Percentiles rank a stretch among this genome's conserved stretches.
Conservation (phyloP, 2,888 invertebrate species). For the Morpho deidamia region DNA sequence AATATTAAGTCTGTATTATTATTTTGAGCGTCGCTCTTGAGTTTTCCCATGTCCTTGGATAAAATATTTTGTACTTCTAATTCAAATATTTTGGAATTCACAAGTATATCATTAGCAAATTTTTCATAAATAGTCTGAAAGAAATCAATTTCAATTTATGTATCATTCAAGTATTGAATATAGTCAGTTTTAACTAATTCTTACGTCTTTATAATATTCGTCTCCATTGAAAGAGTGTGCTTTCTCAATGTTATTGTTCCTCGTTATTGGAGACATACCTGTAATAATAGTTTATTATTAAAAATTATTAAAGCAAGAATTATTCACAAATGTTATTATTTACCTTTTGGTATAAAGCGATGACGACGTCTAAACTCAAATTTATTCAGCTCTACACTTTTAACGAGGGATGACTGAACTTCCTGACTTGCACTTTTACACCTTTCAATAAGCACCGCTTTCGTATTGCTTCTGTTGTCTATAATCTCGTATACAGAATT, state of each 20-base stretch:
- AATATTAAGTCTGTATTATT: slow-evolving; percentile 51
- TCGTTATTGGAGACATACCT: slow-evolving; percentile 75
- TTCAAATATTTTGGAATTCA: slow-evolving; percentile 61
- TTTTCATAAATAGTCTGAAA: slow-evolving; percentile 57
- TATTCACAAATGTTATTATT: not conserved
- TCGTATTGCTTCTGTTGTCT: too few species aligned
- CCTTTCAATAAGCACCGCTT: not conserved
- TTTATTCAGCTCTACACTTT: slow-evolving; percentile 28
- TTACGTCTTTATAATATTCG: slow-evolving; percentile 54
- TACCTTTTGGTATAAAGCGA: slow-evolving; percentile 79
- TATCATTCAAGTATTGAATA: not conserved
- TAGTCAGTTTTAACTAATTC: slow-evolving; percentile 12
- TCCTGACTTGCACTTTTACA: slow-evolving; percentile 4
- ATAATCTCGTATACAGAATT: not conserved
- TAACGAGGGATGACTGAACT: not conserved
- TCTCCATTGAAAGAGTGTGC: slow-evolving; percentile 32
- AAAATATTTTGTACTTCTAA: slow-evolving; percentile 39
- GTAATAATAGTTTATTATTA: slow-evolving; percentile 1
- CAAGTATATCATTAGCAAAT: slow-evolving; percentile 67
- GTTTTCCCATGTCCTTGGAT: slow-evolving; percentile 44
- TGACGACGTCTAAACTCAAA: slow-evolving; percentile 61
- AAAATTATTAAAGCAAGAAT: not conserved
- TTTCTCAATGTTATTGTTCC: slow-evolving; percentile 43
- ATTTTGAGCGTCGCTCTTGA: slow-evolving; percentile 42
- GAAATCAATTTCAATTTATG: not conserved